These are phyloP conservation scores for Cardiocondyla obscurior DNA, from an alignment of 1,140 invertebrate genomes.

Conservation along the genomic window DNA sequence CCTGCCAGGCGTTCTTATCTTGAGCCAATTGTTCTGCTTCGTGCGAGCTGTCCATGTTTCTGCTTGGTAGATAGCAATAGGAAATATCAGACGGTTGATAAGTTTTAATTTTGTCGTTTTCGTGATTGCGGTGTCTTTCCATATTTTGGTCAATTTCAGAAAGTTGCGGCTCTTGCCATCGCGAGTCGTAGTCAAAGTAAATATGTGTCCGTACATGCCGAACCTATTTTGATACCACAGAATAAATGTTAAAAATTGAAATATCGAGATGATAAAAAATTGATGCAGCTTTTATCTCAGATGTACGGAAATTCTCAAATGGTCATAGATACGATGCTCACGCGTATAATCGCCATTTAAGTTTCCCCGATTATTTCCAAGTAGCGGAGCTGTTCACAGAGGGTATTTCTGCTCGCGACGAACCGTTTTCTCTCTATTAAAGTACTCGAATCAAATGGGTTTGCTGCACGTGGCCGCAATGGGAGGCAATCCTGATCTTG, in stretches of 20 bases:
- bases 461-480: conserved; percentile 19
- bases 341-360: not conserved
- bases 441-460: conserved; percentile 29
- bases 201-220: too few species aligned
- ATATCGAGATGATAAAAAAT: not conserved
- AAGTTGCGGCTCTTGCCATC: too few species aligned
- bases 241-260: not conserved
- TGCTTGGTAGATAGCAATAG: too few species aligned
- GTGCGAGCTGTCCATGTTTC: too few species aligned
- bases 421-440: conserved; percentile 27
- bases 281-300: not conserved
- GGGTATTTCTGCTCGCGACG: not conserved
- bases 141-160: too few species aligned
- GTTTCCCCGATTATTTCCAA: conserved; percentile 20
- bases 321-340: not conserved
- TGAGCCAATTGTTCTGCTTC: too few species aligned
- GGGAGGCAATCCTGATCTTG: conserved; percentile 31
- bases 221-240: not conserved
- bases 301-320: not conserved
- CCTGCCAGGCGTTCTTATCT: too few species aligned
- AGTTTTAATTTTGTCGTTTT: too few species aligned
- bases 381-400: not conserved
- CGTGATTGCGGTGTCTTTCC: too few species aligned
- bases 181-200: too few species aligned
- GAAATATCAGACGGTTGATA: too few species aligned